These are phyloP conservation scores for Acipenser transmontanus DNA, from an alignment of 2,797 vertebrate species.

Conservation along the genomic window DNA sequence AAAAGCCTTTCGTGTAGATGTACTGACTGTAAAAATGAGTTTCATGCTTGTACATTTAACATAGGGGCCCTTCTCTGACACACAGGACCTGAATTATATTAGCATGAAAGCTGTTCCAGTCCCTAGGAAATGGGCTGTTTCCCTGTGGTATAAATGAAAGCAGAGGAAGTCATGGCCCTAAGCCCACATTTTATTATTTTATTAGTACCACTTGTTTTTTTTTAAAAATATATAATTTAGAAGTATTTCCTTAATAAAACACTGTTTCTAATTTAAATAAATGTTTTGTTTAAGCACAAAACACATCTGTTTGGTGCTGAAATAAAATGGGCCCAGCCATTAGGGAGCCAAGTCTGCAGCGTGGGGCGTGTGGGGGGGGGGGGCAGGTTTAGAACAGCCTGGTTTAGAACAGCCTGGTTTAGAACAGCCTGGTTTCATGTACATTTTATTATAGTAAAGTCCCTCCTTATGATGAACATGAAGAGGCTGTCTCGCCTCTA, in stretches of 20 bases:
- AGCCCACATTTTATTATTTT: not conserved
- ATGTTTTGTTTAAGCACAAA: not conserved
- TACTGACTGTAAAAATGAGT: too few species aligned
- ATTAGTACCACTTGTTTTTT: not conserved
- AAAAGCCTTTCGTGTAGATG: too few species aligned
- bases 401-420: too few species aligned
- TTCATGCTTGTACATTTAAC: too few species aligned
- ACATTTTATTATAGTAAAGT: too few species aligned
- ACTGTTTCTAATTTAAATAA: constrained; percentile 3
- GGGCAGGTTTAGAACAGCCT: too few species aligned
- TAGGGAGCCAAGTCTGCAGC: too few species aligned
- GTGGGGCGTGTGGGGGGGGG: too few species aligned
- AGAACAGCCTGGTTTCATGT: too few species aligned
- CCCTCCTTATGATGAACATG: too few species aligned
- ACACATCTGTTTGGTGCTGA: not conserved
- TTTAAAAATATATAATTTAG: not conserved
- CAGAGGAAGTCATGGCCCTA: not conserved
- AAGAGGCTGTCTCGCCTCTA: too few species aligned
- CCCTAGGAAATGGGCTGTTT: not conserved
- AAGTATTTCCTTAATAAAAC: constrained; percentile 1
- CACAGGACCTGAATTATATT: not conserved
- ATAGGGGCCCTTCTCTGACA: not conserved
- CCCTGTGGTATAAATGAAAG: constrained; percentile 1
- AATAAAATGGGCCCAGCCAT: too few species aligned
- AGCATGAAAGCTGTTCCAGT: constrained; percentile 1